Evolutionary conservation across 92 coral and sea anemone genomes (phyloP), one percentile per base, ranked within the genome.

Genomic region (Montipora capitata): DNA sequence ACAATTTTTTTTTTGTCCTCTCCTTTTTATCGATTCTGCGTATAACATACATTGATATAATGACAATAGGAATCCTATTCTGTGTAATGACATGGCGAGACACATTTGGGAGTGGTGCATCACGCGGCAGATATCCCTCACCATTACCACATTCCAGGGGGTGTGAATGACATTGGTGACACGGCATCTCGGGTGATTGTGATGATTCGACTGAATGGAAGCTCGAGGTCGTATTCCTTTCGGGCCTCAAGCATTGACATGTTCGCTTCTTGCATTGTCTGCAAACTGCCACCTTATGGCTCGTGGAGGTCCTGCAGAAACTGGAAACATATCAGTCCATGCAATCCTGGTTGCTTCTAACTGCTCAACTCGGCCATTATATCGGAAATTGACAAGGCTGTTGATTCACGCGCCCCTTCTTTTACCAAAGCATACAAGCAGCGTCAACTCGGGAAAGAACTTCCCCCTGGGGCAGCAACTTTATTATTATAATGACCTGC

Each of bases 321-420:
- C 27, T 86, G 74, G 78, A 86, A 77, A 58, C 41, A 13, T 79
- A 74, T 51, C 87, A 91, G 81, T 85, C 27, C 66, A 87, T 18
- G 89, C 85, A 4, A 77, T 92, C 67, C 57, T 82, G 87, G 49
- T 87, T 75, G 87, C 81, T 17, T 82, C 94, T 74, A 82, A 81
- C 18, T 92, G 90, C 92, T 52, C 92, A 52, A 82, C 96, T 15
- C 89, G 86, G 71, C 77, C 88, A 57, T 93, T 92, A 94, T 93
- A 86, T 80, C 86, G 83, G 2, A 70, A 85, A 20, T 38, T 92
- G 52, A 74, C 93, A 77, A 80, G 89, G 64, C 81, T 88, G 9
- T 68, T 85, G 80, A 78, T 79, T 20, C 56, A 49, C 41, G 48
- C 72, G 67, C 87, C 84, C 6, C 74, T 84, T 69, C 72, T 88